Evolutionary conservation across 2,888 invertebrate genomes (phyloP), one percentile per base, ranked within the genome.

Genomic region (Ellobium chinense): DNA sequence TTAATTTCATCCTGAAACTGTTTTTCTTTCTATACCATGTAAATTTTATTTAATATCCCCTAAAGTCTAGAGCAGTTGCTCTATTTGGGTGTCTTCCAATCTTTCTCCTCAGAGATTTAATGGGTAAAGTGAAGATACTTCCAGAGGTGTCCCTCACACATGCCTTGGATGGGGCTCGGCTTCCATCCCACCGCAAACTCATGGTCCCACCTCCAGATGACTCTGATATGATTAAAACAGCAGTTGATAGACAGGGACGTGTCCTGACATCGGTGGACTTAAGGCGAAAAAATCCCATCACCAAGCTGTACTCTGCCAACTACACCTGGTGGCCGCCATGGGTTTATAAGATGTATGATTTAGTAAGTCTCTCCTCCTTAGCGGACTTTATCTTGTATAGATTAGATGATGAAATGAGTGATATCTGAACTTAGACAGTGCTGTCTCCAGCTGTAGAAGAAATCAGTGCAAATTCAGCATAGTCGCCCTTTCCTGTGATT

Each of bases 321-420:
- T 93, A 94, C 69, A 95, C 95, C 0, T 92, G 94, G 24, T 96
- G 95, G 95, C 96, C 96, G 1, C 92, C 94, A 1, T 95, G 95
- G 94, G 94, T 96, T 0, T 95, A 95, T 88, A 94, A 94, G 83
- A 94, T 95, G 88, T 96, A 95, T 87, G 95, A 95, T 88, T 91
- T 93, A 84, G 94, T 93, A 88, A 90, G 92, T 91, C 31, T 36
- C 29, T n/a, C n/a, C 7, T 69, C n/a, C 37, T 39, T 7, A 27
- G 46, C n/a, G 9, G 37, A n/a, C n/a, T n/a, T n/a, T n/a, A n/a
- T n/a, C n/a, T n/a, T n/a, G n/a, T n/a, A n/a, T n/a, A n/a, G n/a
- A n/a, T n/a, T n/a, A n/a, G n/a, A n/a, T n/a, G n/a, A n/a, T n/a
- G n/a, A n/a, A n/a, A n/a, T n/a, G n/a, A n/a, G n/a, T n/a, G n/a